Conservation (phyloP, 2,113 vertebrate species). For the Lichenostomus cassidix region DNA sequence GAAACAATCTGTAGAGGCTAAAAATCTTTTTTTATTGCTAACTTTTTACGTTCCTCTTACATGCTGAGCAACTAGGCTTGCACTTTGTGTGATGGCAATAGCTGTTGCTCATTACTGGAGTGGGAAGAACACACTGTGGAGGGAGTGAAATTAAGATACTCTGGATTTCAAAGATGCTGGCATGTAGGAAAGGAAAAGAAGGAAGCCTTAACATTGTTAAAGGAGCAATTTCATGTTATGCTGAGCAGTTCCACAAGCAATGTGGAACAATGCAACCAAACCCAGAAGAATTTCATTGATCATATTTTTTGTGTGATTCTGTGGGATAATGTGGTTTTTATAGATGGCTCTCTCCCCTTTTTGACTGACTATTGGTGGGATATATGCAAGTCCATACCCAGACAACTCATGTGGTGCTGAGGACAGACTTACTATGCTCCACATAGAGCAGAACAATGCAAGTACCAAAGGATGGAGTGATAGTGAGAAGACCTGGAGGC, state of each 20-base stretch:
- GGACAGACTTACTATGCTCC: background rate
- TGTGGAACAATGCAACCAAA: background rate
- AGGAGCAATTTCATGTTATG: background rate
- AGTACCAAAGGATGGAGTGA: background rate
- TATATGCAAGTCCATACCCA: background rate
- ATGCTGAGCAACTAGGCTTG: background rate
- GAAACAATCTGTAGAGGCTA: background rate
- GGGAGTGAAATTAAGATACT: background rate
- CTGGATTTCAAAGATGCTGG: background rate
- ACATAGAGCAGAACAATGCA: rapidly evolving
- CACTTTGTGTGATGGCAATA: rapidly evolving
- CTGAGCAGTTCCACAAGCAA: background rate
- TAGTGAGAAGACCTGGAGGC: background rate
- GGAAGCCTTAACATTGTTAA: background rate
- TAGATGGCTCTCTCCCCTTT: background rate
- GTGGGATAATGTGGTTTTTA: background rate
- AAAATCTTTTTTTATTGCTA: background rate
- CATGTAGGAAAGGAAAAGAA: background rate
- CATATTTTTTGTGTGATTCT: background rate
- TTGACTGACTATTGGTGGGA: background rate
- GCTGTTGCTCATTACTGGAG: background rate
- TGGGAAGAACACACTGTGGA: background rate
- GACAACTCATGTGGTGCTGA: background rate
- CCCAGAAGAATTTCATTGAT: background rate
- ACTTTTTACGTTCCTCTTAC: background rate